phyloP scores from a whole-genome alignment of 1,140 invertebrate genomes.

The Leptopilina boulardi region DNA sequence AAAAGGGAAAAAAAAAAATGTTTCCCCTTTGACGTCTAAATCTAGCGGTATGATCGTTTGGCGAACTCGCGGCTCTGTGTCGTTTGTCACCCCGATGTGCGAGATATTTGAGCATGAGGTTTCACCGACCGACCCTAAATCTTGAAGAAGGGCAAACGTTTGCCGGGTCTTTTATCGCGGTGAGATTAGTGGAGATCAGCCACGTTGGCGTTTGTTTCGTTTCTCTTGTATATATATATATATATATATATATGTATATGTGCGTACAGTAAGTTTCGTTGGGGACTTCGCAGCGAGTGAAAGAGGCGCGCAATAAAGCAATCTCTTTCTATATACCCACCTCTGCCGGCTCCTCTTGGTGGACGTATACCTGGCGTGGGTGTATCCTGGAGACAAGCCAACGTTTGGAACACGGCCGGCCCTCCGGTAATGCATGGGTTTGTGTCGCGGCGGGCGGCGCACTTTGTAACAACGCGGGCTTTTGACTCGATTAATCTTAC shows the following conservation, averaged over 20 bases:
- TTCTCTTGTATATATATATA: conserved; percentile 16
- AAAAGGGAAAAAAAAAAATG: neutral
- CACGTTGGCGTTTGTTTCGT: conserved; percentile 51
- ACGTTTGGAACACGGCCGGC: conserved; percentile 69
- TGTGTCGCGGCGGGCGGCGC: conserved; percentile 75
- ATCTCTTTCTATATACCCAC: conserved; percentile 50
- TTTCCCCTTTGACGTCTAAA: neutral
- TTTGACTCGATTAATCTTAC: conserved; percentile 76
- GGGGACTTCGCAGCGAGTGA: conserved; percentile 48
- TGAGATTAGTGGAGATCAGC: conserved; percentile 56
- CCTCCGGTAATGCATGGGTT: conserved; percentile 73
- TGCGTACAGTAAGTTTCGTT: conserved; percentile 37
- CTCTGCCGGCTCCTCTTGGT: conserved; percentile 29
- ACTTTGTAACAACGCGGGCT: conserved; percentile 75
- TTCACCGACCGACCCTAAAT: conserved; percentile 43
- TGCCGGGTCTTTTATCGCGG: conserved; percentile 53
- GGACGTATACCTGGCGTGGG: conserved; percentile 63
- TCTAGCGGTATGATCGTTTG: conserved; percentile 22
- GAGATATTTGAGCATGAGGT: conserved; percentile 36
- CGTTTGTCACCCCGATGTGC: conserved; percentile 52
- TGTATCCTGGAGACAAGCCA: conserved; percentile 68
- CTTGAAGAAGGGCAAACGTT: conserved; percentile 33
- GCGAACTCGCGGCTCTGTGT: conserved; percentile 28
- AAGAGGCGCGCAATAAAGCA: conserved; percentile 58
- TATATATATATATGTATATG: conserved; percentile 34